Evolutionary conservation across 2,797 vertebrate genomes (phyloP).

Genomic region (Urocyon cinereoargenteus): DNA sequence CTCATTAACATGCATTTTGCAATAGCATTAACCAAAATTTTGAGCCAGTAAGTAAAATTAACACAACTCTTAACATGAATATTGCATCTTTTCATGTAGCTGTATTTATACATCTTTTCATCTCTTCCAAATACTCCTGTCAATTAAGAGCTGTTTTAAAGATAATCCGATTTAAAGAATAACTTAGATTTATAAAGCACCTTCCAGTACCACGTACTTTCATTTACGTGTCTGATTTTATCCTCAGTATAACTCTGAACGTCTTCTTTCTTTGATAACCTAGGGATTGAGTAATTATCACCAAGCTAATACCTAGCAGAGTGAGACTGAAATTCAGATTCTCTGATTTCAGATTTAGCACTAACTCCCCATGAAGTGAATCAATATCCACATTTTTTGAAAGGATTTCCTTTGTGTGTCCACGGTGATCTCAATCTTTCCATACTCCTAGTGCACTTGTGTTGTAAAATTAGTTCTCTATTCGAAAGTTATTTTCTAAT

Average conservation of each 20-base stretch:
- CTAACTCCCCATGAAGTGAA: background rate
- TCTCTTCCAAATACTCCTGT: slow-evolving; percentile 33
- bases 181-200: background rate
- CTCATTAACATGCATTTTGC: background rate
- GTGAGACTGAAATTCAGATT: background rate
- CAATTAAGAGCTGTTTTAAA: slow-evolving; percentile 29
- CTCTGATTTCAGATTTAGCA: background rate
- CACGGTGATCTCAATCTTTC: background rate
- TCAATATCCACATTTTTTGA: background rate
- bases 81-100: background rate
- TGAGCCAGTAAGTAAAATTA: slow-evolving; percentile 26
- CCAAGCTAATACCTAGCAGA: background rate
- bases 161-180: background rate
- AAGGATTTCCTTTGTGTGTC: background rate
- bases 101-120: background rate
- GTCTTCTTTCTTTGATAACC: background rate
- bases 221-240: background rate
- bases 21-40: background rate
- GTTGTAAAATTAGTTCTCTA: background rate
- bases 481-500: slow-evolving; percentile 7
- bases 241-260: background rate
- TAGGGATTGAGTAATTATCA: slow-evolving; percentile 22
- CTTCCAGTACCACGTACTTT: background rate
- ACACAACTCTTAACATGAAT: background rate
- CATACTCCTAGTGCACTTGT: background rate